A percentile compares a stretch with the other conserved stretches of the same genome.
Evolutionary conservation across 2,888 invertebrate genomes (phyloP).

Genomic region (Drosophila flavopinicola): DNA sequence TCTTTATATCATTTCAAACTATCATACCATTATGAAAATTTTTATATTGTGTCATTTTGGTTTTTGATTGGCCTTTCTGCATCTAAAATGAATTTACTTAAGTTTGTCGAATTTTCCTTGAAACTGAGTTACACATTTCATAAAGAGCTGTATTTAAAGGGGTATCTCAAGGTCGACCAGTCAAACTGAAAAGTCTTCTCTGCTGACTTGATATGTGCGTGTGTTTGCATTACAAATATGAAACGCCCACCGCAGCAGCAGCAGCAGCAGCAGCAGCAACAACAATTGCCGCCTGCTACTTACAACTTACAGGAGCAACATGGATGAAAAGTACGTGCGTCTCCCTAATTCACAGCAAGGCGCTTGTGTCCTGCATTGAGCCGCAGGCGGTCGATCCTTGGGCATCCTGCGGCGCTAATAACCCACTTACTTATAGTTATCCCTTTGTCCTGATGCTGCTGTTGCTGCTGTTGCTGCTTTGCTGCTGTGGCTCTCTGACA

Average conservation of each 20-base stretch:
- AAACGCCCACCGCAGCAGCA: slow-evolving; percentile 64
- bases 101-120: too few relatives aligned
- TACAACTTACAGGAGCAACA: slow-evolving; percentile 13
- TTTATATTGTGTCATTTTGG: too few relatives aligned
- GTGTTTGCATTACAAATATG: slow-evolving; percentile 72
- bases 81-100: too few relatives aligned
- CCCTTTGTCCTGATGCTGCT: slow-evolving; percentile 60
- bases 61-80: too few relatives aligned
- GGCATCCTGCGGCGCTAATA: slow-evolving; percentile 81
- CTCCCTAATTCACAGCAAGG: slow-evolving; percentile 73
- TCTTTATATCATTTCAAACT: too few relatives aligned
- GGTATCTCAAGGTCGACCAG: slow-evolving; percentile 8
- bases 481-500: slow-evolving; percentile 37
- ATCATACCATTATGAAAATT: too few relatives aligned
- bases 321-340: slow-evolving; percentile 56
- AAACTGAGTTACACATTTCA: too few relatives aligned
- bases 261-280: slow-evolving; percentile 42
- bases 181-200: neutral
- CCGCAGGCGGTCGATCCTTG: slow-evolving; percentile 53
- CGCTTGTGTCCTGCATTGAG: slow-evolving; percentile 51
- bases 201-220: slow-evolving; percentile 25
- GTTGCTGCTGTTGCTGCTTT: slow-evolving; percentile 4
- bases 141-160: neutral
- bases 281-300: slow-evolving; percentile 30
- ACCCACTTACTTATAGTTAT: slow-evolving; percentile 82